Evolutionary conservation across 1,140 invertebrate genomes (phyloP).

Genomic region (Neodiprion lecontei): DNA sequence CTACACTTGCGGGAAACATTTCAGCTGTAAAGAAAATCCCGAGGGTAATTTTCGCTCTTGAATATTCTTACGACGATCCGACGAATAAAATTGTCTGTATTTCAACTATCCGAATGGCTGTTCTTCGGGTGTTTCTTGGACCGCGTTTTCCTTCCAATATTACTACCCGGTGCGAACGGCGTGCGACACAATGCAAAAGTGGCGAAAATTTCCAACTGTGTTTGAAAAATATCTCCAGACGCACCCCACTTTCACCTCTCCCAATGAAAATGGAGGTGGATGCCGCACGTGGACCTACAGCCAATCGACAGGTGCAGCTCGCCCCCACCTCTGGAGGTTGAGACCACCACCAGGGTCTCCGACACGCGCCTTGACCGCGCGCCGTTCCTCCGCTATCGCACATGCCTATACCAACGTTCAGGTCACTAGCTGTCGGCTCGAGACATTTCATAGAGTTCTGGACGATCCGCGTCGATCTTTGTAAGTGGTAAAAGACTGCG

Average conservation of each 20-base stretch:
- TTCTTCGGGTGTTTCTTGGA: too few species aligned
- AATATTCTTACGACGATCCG: too few species aligned
- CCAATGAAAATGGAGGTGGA: constrained; percentile 32
- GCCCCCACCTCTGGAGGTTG: background rate
- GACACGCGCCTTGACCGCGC: background rate
- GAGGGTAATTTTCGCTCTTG: too few species aligned
- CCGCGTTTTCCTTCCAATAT: too few species aligned
- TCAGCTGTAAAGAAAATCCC: too few species aligned
- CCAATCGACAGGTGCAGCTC: constrained; percentile 26
- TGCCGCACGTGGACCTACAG: constrained; percentile 33
- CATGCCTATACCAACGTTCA: background rate
- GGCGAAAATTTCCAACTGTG: constrained; percentile 38
- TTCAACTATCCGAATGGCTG: too few species aligned
- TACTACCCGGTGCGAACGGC: constrained; percentile 32
- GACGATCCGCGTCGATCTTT: too few species aligned
- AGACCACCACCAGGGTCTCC: background rate
- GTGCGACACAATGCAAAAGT: constrained; percentile 53
- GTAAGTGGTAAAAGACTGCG: background rate
- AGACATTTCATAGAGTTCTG: too few species aligned
- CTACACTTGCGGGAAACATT: too few species aligned
- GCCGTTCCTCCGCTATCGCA: background rate
- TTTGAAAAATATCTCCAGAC: constrained; percentile 49
- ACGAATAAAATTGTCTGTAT: too few species aligned
- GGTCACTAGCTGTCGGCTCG: background rate
- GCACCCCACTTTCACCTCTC: constrained; percentile 21